A percentile compares a stretch with the other conserved stretches of the same genome.
phyloP scores from a whole-genome alignment of 2,797 vertebrate species.

The Cheirogaleus major region DNA sequence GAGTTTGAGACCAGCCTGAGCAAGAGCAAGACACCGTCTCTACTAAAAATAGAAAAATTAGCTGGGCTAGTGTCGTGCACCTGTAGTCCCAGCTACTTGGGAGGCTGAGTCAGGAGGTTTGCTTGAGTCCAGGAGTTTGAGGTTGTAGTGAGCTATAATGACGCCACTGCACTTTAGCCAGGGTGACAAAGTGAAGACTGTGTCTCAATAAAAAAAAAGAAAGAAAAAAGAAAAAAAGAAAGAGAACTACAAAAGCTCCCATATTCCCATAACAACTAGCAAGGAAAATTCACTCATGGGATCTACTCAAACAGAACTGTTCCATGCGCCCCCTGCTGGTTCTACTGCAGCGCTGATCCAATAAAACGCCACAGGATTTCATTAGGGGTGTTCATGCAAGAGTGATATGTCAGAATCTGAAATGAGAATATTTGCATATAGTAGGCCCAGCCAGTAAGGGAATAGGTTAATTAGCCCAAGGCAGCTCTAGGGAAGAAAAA shows the following conservation, averaged over 20 bases:
- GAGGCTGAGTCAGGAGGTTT: neutral
- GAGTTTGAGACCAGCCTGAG: neutral
- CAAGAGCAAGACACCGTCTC: neutral
- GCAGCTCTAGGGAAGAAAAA: slow-evolving; percentile 68
- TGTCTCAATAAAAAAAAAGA: too few species aligned
- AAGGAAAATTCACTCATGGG: neutral
- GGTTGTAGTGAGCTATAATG: neutral
- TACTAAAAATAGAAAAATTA: neutral
- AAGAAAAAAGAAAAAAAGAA: neutral
- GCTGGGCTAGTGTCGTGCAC: neutral
- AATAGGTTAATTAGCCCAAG: slow-evolving; percentile 78
- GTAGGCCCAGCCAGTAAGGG: slow-evolving; percentile 59
- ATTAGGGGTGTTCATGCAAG: neutral
- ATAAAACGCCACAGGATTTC: slow-evolving; percentile 45
- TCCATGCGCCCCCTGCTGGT: slow-evolving; percentile 68
- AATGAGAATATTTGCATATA: slow-evolving; percentile 75
- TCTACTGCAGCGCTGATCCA: neutral
- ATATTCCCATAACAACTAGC: neutral
- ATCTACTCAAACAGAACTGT: neutral
- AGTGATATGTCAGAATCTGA: slow-evolving; percentile 65
- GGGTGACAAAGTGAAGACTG: too few species aligned
- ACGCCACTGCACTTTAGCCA: too few species aligned
- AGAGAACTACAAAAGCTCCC: neutral
- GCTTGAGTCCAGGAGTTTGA: neutral
- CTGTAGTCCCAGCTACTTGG: neutral